These are phyloP conservation scores for Spicauda simplicius DNA, from an alignment of 2,888 invertebrate genomes.

Conservation along the genomic window DNA sequence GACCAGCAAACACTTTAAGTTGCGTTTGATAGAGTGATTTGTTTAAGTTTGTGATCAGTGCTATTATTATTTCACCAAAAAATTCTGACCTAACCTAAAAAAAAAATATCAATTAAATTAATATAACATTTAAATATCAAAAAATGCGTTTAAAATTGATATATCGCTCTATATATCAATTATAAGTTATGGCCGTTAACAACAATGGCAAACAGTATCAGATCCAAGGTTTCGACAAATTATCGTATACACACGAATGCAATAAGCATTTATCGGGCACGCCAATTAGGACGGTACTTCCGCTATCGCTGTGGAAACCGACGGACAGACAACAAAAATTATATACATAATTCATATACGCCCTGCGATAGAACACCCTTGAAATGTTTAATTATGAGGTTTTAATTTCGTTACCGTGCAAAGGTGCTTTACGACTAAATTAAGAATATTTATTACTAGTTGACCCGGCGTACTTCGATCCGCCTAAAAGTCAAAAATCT, in stretches of 20 bases:
- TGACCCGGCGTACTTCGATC: too few relatives aligned
- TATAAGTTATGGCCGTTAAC: slow-evolving; percentile 14
- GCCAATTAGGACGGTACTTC: slow-evolving; percentile 41
- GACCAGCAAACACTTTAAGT: too few relatives aligned
- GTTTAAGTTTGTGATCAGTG: too few relatives aligned
- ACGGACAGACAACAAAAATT: slow-evolving; percentile 37
- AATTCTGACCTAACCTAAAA: too few relatives aligned
- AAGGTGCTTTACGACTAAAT: too few relatives aligned
- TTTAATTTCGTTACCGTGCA: too few relatives aligned
- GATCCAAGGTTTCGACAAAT: slow-evolving; percentile 45
- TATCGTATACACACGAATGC: slow-evolving; percentile 42
- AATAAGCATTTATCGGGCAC: slow-evolving; percentile 41
- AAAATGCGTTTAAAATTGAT: neutral
- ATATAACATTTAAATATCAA: too few relatives aligned
- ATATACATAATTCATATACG: neutral
- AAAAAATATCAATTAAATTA: too few relatives aligned
- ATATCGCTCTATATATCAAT: slow-evolving; percentile 17
- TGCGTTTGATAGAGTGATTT: too few relatives aligned
- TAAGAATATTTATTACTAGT: too few relatives aligned
- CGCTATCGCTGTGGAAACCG: slow-evolving; percentile 33
- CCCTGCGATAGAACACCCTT: neutral
- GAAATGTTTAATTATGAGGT: neutral
- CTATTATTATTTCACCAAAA: too few relatives aligned
- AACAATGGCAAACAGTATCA: slow-evolving; percentile 42
- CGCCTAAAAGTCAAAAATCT: too few relatives aligned